Conservation (phyloP, 2,797 vertebrate species). For the Phoxinus dragarum region DNA sequence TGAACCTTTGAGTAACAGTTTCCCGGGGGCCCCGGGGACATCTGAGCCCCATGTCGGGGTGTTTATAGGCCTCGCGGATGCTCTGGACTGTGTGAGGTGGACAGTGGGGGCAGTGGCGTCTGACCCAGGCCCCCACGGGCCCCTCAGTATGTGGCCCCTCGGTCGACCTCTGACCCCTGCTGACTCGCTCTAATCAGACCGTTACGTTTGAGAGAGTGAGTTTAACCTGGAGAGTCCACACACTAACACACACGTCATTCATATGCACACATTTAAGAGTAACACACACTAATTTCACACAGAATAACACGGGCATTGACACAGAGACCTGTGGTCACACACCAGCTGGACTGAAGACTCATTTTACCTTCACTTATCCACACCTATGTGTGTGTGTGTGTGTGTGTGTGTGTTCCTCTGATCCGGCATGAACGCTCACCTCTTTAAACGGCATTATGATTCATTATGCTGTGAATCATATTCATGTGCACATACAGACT, state of each 20-base stretch:
- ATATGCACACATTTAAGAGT: conserved; percentile 27
- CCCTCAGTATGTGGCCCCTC: conserved; percentile 32
- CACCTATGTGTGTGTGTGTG: conserved; percentile 62
- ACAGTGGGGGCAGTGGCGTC: conserved; percentile 41
- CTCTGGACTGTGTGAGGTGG: conserved; percentile 49
- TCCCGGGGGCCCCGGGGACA: conserved; percentile 33
- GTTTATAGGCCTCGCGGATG: conserved; percentile 56
- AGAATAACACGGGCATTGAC: conserved; percentile 50
- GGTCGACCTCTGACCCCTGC: conserved; percentile 42
- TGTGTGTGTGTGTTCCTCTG: conserved; percentile 51
- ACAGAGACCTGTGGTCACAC: conserved; percentile 56
- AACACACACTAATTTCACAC: conserved; percentile 43
- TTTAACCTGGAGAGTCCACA: conserved; percentile 63
- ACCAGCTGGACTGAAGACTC: conserved; percentile 59
- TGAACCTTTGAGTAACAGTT: conserved; percentile 37
- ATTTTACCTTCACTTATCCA: conserved; percentile 60
- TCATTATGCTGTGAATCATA: conserved; percentile 75
- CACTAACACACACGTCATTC: conserved; percentile 60
- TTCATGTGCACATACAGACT: conserved; percentile 40
- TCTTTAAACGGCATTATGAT: conserved; percentile 75
- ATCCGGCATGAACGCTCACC: conserved; percentile 73
- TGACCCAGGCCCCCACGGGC: conserved; percentile 19
- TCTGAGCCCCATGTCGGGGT: conserved; percentile 53
- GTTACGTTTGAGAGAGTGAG: conserved; percentile 72
- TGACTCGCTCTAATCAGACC: conserved; percentile 61